Base-by-base conservation (phyloP, 2,797 vertebrate genomes). In the Mormyrus proboscirostris region DNA sequence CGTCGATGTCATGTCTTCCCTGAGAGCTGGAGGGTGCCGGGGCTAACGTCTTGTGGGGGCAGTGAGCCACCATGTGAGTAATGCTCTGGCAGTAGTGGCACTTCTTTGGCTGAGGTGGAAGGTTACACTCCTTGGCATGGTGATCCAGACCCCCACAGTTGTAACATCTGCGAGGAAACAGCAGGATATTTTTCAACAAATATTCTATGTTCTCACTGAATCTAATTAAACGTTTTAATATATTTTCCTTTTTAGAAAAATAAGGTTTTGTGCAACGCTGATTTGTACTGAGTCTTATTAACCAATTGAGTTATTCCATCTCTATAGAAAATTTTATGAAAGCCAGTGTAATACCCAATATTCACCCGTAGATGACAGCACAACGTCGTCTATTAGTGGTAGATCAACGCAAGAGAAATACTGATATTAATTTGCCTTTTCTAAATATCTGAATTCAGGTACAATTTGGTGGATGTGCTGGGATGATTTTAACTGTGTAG, bases 31-130 rank as follows among this genome's bases (percentile, higher is more conserved):
- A 0, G 55, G 96, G 95, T 4, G 87, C 93, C 1, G 86, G 87
- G n/a, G 50, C 83, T 89, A 93, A 93, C 94, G 93, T 94, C 94
- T 94, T 97, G 85, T 96, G 96, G 2, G 96, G 96, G 94, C 96
- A 97, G 94, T 96, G 95, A 0, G 96, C 96, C 94, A 97, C 96
- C 96, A 97, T 96, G 94, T 97, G 96, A 93, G 92, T 93, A 94
- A 97, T 95, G 93, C 96, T 97, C 94, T 97, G 96, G 93, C 96
- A 97, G 95, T 95, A 96, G 96, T 97, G 96, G 96, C 96, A 97
- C 96, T 96, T 97, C 95, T 97, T 96, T 96, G 96, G 96, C 96
- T 97, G 96, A 82, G 96, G 96, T 95, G 96, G 96, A 94, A 97
- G 95, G 93, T 93, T 96, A 89, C 96, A 97, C 95, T 97, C 96